A percentile compares a stretch with the other conserved stretches of the same genome.
These are phyloP conservation scores for Colletes latitarsis DNA, from an alignment of 1,140 invertebrate genomes.

Conservation along the genomic window DNA sequence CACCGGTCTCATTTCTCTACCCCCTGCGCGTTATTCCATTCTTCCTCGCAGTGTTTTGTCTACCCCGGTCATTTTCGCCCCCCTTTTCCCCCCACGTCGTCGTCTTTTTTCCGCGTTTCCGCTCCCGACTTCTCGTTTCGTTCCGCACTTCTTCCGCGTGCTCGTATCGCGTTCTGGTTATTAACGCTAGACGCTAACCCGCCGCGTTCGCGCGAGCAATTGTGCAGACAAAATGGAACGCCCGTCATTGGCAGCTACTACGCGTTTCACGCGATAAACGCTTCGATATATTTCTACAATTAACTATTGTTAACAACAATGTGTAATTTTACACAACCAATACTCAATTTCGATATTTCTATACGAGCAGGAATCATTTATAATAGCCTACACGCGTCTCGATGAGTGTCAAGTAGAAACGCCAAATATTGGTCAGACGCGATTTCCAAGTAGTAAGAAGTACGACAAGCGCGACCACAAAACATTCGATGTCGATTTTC, in stretches of 20 bases:
- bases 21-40: constrained; percentile 7
- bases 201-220: constrained; percentile 5
- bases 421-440: no score
- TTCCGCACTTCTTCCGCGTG: neutral
- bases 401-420: no score
- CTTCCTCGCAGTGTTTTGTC: constrained; percentile 15
- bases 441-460: no score
- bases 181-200: neutral
- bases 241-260: neutral
- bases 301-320: no score
- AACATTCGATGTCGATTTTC: no score
- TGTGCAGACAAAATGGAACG: neutral
- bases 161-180: neutral
- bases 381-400: no score
- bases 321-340: no score
- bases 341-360: no score
- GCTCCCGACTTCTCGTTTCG: neutral
- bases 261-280: neutral
- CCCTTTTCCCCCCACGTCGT: neutral
- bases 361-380: no score
- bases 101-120: constrained; percentile 1
- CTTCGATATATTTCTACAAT: no score
- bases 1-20: neutral
- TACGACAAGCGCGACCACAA: no score
- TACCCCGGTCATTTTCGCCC: constrained; percentile 14